phyloP scores from a whole-genome alignment of 1,140 invertebrate species.

The Brachionus koreanus region DNA sequence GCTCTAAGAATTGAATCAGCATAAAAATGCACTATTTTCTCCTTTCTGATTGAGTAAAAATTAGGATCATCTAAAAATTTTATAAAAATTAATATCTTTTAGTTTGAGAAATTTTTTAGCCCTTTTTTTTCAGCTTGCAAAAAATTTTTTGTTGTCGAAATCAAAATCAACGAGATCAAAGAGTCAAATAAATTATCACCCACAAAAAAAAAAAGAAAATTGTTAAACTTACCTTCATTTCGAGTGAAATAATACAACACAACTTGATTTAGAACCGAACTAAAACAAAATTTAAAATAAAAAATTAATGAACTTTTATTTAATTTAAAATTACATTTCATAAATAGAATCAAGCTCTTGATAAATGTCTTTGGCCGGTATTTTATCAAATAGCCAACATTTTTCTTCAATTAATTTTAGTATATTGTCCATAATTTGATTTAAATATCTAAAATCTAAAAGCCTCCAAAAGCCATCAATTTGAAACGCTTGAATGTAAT shows the following conservation, averaged over 20 bases:
- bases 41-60: conserved; percentile 8
- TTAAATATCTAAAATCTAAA: conserved; percentile 12
- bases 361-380: conserved; percentile 21
- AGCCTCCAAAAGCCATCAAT: conserved; percentile 26
- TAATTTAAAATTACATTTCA: not conserved
- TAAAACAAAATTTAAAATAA: not conserved
- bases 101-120: too few species aligned
- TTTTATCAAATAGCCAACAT: conserved; percentile 26
- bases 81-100: too few species aligned
- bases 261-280: conserved; percentile 11
- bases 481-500: conserved; percentile 35
- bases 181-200: too few species aligned
- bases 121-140: not conserved
- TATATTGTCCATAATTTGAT: conserved; percentile 31
- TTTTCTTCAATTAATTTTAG: conserved; percentile 35
- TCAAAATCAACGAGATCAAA: too few species aligned
- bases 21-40: conserved; percentile 35
- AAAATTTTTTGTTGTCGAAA: too few species aligned
- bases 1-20: conserved; percentile 19
- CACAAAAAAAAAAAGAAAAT: too few species aligned
- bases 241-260: conserved; percentile 5
- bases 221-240: not conserved
- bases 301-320: not conserved
- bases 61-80: not conserved
- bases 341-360: conserved; percentile 16